These are phyloP conservation scores for Ammodytes marinus DNA, from an alignment of 2,113 vertebrate species.

Conservation along the genomic window DNA sequence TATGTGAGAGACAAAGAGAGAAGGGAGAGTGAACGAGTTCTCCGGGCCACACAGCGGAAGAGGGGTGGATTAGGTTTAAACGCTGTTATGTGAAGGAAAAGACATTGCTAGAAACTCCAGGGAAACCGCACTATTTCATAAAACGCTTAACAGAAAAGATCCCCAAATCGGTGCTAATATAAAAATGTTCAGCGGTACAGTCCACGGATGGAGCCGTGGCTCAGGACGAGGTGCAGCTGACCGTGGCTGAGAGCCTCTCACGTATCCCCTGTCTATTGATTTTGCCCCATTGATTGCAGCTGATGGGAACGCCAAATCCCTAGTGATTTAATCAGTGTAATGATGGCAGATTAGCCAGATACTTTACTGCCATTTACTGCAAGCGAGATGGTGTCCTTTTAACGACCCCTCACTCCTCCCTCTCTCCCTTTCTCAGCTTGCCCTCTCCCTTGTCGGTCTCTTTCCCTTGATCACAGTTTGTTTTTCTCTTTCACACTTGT, in stretches of 20 bases:
- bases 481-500: slow-evolving; percentile 65
- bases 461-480: slow-evolving; percentile 58
- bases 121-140: slow-evolving; percentile 51
- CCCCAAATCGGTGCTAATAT: slow-evolving; percentile 46
- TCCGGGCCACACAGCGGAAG: slow-evolving; percentile 20
- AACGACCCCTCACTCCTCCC: slow-evolving; percentile 76
- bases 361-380: slow-evolving; percentile 83
- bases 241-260: slow-evolving; percentile 67
- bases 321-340: slow-evolving; percentile 88
- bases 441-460: slow-evolving; percentile 51
- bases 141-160: slow-evolving; percentile 61
- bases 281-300: slow-evolving; percentile 84
- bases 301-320: slow-evolving; percentile 86
- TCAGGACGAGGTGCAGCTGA: slow-evolving; percentile 53
- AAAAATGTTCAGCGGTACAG: slow-evolving; percentile 50
- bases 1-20: slow-evolving; percentile 26
- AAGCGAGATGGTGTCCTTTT: slow-evolving; percentile 82
- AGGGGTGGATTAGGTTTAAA: slow-evolving; percentile 52
- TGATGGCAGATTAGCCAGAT: slow-evolving; percentile 87
- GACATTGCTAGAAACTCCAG: slow-evolving; percentile 43
- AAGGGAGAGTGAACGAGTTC: slow-evolving; percentile 22
- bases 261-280: slow-evolving; percentile 86
- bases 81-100: slow-evolving; percentile 56
- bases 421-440: slow-evolving; percentile 43
- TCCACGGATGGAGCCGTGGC: slow-evolving; percentile 37